A percentile compares a stretch with the other conserved stretches of the same genome.
Conservation (phyloP, 2,888 invertebrate genomes). For the Villa cingulata region DNA sequence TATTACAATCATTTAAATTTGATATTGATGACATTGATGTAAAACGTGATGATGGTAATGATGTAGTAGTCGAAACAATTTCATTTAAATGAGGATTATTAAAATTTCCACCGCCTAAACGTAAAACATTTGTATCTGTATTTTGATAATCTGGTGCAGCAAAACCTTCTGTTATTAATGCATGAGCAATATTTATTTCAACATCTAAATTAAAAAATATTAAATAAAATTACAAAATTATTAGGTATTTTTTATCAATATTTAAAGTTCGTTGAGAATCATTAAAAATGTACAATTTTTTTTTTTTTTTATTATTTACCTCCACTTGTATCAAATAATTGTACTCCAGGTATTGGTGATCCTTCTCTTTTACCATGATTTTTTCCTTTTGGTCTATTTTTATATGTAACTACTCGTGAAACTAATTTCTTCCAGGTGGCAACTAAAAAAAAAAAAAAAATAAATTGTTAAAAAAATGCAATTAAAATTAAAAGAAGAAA, state of each 20-base stretch:
- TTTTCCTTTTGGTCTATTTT: constrained; percentile 38
- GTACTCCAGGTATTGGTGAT: constrained; percentile 63
- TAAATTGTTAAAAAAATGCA: neutral
- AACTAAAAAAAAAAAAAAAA: constrained; percentile 32
- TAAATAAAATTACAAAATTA: too few relatives aligned
- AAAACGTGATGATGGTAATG: neutral
- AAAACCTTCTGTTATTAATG: constrained; percentile 28
- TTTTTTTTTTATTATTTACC: too few relatives aligned
- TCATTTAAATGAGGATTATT: neutral
- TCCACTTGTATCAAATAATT: constrained; percentile 55
- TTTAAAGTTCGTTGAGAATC: too few relatives aligned
- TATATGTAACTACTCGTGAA: constrained; percentile 61
- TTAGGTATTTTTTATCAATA: too few relatives aligned
- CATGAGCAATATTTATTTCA: constrained; percentile 29
- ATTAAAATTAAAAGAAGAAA: neutral
- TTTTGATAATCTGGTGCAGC: constrained; percentile 21
- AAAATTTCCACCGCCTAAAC: constrained; percentile 9
- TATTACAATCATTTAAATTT: constrained; percentile 1
- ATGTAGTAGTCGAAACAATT: too few relatives aligned
- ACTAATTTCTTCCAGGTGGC: constrained; percentile 70
- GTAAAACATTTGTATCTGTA: constrained; percentile 5
- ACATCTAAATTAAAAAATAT: too few relatives aligned
- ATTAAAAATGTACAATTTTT: too few relatives aligned
- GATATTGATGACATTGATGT: neutral
- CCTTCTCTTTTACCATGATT: constrained; percentile 41